Evolutionary conservation across 2,113 vertebrate species (phyloP).

Genomic region (Piaya cayana): DNA sequence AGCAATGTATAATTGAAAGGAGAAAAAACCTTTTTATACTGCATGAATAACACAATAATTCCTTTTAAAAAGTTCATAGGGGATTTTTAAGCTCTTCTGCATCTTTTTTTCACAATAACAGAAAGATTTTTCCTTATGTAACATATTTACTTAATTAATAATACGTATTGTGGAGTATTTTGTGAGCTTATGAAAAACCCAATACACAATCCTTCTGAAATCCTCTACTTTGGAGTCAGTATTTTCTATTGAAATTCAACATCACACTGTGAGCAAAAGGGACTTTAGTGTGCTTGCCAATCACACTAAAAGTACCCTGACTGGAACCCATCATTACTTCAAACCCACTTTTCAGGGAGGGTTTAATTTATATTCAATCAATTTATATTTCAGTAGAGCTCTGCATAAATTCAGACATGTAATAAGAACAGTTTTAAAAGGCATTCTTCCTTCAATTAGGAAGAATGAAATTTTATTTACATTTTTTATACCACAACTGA

Average conservation of each 20-base stretch:
- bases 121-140: background rate
- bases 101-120: constrained; percentile 1
- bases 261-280: background rate
- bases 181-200: background rate
- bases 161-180: background rate
- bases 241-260: constrained; percentile 30
- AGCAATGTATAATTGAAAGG: background rate
- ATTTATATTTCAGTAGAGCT: background rate
- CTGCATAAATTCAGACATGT: constrained; percentile 13
- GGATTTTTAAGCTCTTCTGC: background rate
- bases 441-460: background rate
- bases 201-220: constrained; percentile 16
- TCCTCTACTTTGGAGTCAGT: background rate
- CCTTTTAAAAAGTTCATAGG: background rate
- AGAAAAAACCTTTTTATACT: background rate
- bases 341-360: background rate
- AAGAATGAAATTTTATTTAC: constrained; percentile 4
- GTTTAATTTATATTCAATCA: constrained; percentile 44
- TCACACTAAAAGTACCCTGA: background rate
- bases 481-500: background rate
- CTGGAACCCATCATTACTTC: constrained; percentile 25
- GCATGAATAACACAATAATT: background rate
- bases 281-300: background rate
- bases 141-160: background rate
- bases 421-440: background rate